Evolutionary conservation across 2,888 invertebrate species (phyloP), one percentile per base, ranked within the genome.

Genomic region (Dryobotodes eremita): DNA sequence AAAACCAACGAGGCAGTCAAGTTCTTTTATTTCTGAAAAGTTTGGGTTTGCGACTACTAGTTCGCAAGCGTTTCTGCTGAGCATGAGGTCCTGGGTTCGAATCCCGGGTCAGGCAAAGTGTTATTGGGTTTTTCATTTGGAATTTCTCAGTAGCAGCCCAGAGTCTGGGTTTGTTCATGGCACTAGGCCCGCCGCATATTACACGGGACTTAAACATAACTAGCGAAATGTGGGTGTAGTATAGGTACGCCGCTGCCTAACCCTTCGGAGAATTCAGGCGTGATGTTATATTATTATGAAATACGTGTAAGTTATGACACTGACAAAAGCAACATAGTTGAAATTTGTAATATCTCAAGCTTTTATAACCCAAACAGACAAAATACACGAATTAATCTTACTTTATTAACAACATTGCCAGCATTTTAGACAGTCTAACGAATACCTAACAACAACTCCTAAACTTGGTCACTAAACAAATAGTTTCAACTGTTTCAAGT

Each of bases 391-490:
- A 71, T 74, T 71, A 75, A 84, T 70, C 36, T 42, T 13, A 66
- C 70, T 50, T 73, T 36, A 73, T 46, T n/a, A 48, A 62, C 53
- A 74, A 69, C 55, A 75, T 71, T 71, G 26, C 46, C 36, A 74
- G 53, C 55, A 78, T 70, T 71, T 77, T 70, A 72, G 75, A 20
- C 71, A 65, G 70, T 73, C 71, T 81, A 85, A 79, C 68, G 62
- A 78, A 79, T 78, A 79, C 70, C 36, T 42, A 70, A 62, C 68
- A 72, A 64, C 59, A 77, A 82, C 72, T 75, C 48, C 77, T 62
- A 73, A 86, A 84, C 71, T 83, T 89, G 75, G 81, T 84, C 82
- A 84, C 82, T 80, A 73, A 87, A 80, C 83, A 89, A 89, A 88
- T 87, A 84, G 86, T 89, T 89, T 82, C 55, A 70, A 82, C 69